Percentiles rank a stretch among this genome's conserved stretches.
Evolutionary conservation across 2,113 vertebrate genomes (phyloP).

Genomic region (Heteronetta atricapilla): DNA sequence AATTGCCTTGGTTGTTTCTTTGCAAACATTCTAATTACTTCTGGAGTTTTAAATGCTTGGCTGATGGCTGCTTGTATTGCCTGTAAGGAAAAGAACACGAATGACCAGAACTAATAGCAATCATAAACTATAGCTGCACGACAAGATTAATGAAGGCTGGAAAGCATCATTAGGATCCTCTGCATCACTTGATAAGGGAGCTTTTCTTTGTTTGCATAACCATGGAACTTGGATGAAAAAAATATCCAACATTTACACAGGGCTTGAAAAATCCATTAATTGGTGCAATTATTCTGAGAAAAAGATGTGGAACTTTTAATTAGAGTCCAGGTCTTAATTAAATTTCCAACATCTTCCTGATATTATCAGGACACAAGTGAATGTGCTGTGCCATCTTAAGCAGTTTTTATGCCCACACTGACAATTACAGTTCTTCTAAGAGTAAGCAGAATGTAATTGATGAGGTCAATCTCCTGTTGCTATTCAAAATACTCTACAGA

Average conservation of each 20-base stretch:
- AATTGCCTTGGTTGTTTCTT: constrained; percentile 97
- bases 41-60: constrained; percentile 98
- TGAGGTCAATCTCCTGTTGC: not conserved
- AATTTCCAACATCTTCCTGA: not conserved
- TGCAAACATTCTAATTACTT: constrained; percentile 97
- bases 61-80: constrained; percentile 98
- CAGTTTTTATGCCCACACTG: not conserved
- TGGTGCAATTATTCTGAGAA: not conserved
- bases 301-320: not conserved
- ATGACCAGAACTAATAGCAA: not conserved
- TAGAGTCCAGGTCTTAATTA: not conserved
- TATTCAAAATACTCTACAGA: not conserved
- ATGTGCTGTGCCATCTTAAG: not conserved
- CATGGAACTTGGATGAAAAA: not conserved
- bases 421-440: not conserved
- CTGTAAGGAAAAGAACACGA: constrained; percentile 71
- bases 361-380: not conserved
- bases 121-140: not conserved
- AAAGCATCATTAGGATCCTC: not conserved
- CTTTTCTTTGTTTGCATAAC: not conserved
- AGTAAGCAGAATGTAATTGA: not conserved
- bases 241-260: not conserved
- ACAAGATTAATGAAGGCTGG: not conserved
- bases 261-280: not conserved
- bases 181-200: not conserved